Conservation (phyloP, 2,113 vertebrate species). For the Turnix velox region DNA sequence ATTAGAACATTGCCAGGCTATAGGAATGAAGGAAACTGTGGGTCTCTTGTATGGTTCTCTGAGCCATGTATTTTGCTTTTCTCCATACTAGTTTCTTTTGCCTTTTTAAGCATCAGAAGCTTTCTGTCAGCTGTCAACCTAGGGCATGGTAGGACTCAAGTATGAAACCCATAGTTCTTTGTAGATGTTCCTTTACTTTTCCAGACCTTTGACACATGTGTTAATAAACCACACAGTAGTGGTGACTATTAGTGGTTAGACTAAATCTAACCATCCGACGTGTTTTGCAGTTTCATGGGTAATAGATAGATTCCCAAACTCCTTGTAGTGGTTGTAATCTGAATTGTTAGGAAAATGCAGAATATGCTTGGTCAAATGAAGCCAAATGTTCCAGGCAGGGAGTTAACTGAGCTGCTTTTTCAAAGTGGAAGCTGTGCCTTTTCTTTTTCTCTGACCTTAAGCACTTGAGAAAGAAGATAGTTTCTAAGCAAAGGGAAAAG, state of each 20-base stretch:
- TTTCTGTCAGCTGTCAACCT: not conserved
- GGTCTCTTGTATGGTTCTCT: not conserved
- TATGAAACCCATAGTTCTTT: not conserved
- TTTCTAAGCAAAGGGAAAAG: constrained; percentile 35
- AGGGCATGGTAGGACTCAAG: not conserved
- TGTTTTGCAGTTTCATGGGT: not conserved
- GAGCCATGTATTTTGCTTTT: not conserved
- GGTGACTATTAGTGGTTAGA: no score
- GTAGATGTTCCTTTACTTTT: not conserved
- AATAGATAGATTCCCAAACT: not conserved
- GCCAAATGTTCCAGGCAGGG: not conserved
- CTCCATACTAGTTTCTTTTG: not conserved
- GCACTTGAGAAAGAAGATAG: constrained; percentile 18
- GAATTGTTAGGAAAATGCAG: not conserved
- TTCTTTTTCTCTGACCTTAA: constrained; percentile 12
- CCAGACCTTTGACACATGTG: not conserved
- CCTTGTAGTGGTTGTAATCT: not conserved
- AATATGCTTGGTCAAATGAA: not conserved
- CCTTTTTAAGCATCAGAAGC: not conserved
- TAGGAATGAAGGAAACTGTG: not conserved
- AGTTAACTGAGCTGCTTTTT: not conserved
- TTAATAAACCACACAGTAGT: not conserved
- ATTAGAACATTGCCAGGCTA: not conserved
- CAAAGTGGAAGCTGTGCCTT: not conserved
- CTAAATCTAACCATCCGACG: not conserved